Conservation (phyloP, 2,113 vertebrate species). For the Ellobius talpinus region DNA sequence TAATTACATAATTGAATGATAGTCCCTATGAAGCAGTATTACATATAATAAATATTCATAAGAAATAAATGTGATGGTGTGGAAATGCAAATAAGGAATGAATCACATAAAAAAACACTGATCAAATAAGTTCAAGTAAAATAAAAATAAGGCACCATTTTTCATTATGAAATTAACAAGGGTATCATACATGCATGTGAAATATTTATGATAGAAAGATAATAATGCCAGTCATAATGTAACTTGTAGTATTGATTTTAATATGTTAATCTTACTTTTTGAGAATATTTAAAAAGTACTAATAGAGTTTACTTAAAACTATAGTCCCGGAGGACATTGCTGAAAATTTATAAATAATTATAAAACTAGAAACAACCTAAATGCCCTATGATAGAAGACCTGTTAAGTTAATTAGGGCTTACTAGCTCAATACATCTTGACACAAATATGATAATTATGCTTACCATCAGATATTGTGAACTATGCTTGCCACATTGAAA, state of each 20-base stretch:
- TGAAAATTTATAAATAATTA: background rate
- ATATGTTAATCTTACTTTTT: background rate
- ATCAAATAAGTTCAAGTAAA: background rate
- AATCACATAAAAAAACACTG: background rate
- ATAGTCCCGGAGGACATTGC: background rate
- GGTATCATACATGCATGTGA: no score
- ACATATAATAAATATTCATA: background rate
- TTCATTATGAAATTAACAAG: background rate
- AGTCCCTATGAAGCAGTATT: background rate
- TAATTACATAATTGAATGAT: background rate
- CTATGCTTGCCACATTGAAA: background rate
- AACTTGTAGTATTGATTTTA: background rate
- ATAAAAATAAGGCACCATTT: background rate
- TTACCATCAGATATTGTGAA: background rate
- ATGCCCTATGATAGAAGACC: background rate
- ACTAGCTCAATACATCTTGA: background rate
- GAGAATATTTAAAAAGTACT: slow-evolving; percentile 16
- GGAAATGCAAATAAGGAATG: background rate
- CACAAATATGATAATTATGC: background rate
- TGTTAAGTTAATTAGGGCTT: slow-evolving; percentile 25
- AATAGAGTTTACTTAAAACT: background rate
- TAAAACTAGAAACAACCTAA: slow-evolving; percentile 2
- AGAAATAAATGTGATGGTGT: background rate
- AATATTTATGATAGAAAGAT: background rate
- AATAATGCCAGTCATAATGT: background rate